Conservation (phyloP, 2,797 vertebrate genomes). For the Avahi laniger region DNA sequence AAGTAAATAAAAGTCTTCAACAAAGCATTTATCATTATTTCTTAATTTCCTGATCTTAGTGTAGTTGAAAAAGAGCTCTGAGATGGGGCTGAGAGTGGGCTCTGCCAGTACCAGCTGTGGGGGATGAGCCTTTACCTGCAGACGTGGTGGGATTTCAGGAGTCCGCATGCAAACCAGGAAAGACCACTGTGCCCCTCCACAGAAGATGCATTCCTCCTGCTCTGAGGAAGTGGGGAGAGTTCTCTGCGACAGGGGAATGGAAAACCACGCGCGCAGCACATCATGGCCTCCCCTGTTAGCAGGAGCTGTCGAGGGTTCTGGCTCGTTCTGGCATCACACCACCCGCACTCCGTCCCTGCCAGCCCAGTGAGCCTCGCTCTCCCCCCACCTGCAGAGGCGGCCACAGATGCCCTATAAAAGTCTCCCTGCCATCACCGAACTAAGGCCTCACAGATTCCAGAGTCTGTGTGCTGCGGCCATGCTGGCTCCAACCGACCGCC, state of each 20-base stretch:
- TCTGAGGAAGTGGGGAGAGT: neutral
- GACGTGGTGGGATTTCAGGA: rapidly evolving
- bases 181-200: neutral
- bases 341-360: neutral
- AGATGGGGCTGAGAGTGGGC: neutral
- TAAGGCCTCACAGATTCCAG: neutral
- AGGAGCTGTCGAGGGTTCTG: neutral
- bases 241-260: neutral
- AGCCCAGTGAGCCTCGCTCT: neutral
- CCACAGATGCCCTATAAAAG: constrained; percentile 13
- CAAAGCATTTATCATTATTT: neutral
- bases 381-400: neutral
- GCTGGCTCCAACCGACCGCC: neutral
- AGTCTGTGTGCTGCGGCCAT: neutral
- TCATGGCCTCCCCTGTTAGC: neutral
- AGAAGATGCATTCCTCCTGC: neutral
- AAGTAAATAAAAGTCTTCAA: constrained; percentile 16
- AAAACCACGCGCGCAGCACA: neutral
- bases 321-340: neutral
- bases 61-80: neutral
- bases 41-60: neutral
- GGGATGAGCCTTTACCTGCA: neutral
- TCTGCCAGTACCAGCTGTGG: neutral
- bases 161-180: neutral
- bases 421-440: neutral